A percentile compares a stretch with the other conserved stretches of the same genome.
phyloP scores from a whole-genome alignment of 2,113 vertebrate genomes.

The Stegostoma tigrinum region DNA sequence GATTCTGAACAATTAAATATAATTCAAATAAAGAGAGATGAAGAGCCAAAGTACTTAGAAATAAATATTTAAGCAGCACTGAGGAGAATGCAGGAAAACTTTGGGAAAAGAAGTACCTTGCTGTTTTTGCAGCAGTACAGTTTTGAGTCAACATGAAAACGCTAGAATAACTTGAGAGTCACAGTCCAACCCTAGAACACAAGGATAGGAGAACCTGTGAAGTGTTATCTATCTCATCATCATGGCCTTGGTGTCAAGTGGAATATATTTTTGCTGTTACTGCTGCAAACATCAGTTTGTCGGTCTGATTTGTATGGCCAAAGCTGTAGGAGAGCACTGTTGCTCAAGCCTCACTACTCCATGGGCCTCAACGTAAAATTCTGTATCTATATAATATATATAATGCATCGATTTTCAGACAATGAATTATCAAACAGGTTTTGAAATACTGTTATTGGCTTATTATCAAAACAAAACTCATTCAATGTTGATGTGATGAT shows the following conservation, averaged over 20 bases:
- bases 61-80: background rate
- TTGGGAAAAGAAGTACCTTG: background rate
- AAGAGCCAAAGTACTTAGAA: background rate
- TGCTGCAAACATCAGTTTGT: background rate
- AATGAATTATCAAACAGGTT: too few species aligned
- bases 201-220: background rate
- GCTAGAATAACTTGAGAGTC: background rate
- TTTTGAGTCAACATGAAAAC: background rate
- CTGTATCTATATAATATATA: too few species aligned
- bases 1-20: background rate
- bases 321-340: too few species aligned
- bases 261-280: background rate
- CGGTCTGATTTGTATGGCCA: background rate
- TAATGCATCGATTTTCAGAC: too few species aligned
- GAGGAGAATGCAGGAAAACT: too few species aligned
- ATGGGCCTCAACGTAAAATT: too few species aligned
- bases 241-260: background rate
- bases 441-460: too few species aligned
- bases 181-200: background rate
- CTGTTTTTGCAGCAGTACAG: background rate
- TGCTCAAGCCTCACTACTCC: too few species aligned
- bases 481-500: too few species aligned
- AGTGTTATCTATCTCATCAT: background rate
- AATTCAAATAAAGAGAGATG: background rate
- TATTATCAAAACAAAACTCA: too few species aligned